phyloP scores from a whole-genome alignment of 2,888 invertebrate species.

The Mellilla xanthometata region DNA sequence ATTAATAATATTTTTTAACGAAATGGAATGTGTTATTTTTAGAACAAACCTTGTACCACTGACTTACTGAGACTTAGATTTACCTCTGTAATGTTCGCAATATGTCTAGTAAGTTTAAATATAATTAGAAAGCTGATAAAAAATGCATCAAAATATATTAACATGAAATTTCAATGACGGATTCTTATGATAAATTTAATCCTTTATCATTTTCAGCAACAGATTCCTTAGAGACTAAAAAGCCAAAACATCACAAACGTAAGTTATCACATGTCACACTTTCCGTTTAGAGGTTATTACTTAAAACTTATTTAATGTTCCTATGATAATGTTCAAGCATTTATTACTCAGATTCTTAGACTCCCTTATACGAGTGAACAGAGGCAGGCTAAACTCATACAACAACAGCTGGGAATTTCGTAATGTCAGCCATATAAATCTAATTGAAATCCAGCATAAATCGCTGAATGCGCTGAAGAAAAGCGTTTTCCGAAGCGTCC shows the following conservation, averaged over 20 bases:
- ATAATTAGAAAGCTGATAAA: too few relatives aligned
- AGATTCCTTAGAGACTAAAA: constrained; percentile 52
- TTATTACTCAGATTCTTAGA: too few relatives aligned
- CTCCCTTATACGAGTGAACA: too few relatives aligned
- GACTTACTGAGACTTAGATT: constrained; percentile 34
- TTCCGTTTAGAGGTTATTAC: too few relatives aligned
- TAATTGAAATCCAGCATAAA: constrained; percentile 5
- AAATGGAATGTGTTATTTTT: constrained; percentile 53
- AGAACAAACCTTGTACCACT: constrained; percentile 37
- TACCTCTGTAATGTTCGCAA: constrained; percentile 54
- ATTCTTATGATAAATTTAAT: too few relatives aligned
- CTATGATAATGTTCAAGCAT: too few relatives aligned
- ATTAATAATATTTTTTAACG: constrained; percentile 33
- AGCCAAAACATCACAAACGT: constrained; percentile 58
- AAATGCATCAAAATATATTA: too few relatives aligned
- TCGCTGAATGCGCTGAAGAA: constrained; percentile 39
- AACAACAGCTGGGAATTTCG: too few relatives aligned
- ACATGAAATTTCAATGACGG: too few relatives aligned
- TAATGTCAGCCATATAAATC: too few relatives aligned
- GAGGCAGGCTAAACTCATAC: too few relatives aligned
- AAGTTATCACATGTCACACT: constrained; percentile 30
- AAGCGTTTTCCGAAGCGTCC: constrained; percentile 44
- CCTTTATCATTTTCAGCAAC: constrained; percentile 36
- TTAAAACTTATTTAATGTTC: too few relatives aligned
- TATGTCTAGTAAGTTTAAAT: constrained; percentile 57